Evolutionary conservation across 2,797 vertebrate genomes (phyloP).

Genomic region (Enteromius radiatus): DNA sequence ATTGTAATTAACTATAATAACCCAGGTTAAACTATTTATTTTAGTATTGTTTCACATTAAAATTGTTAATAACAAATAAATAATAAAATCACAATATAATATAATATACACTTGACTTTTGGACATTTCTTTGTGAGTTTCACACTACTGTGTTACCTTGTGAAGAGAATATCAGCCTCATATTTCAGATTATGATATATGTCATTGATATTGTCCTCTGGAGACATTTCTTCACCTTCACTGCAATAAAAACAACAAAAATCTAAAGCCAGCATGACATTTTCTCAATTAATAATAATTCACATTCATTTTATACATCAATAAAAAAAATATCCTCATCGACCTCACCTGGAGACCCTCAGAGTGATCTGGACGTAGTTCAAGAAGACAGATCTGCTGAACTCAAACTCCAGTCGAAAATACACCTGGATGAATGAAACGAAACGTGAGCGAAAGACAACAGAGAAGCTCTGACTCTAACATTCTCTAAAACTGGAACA

Average conservation of each 20-base stretch:
- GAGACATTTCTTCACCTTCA: constrained; percentile 86
- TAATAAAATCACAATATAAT: background rate
- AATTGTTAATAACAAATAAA: background rate
- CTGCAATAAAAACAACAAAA: constrained; percentile 67
- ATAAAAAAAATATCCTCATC: background rate
- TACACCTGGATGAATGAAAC: constrained; percentile 76
- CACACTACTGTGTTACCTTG: constrained; percentile 76
- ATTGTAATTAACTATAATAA: background rate
- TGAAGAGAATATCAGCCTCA: constrained; percentile 90
- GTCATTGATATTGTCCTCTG: constrained; percentile 83
- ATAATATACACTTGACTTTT: background rate
- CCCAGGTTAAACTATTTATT: too few relatives aligned
- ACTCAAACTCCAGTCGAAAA: constrained; percentile 91
- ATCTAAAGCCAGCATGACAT: background rate
- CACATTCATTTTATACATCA: background rate
- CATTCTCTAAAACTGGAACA: background rate
- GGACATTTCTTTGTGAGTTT: background rate
- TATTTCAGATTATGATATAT: constrained; percentile 86
- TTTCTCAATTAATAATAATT: background rate
- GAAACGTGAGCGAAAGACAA: background rate
- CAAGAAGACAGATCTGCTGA: constrained; percentile 84
- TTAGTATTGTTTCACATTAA: background rate
- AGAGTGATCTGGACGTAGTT: constrained; percentile 81
- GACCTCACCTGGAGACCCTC: constrained; percentile 77
- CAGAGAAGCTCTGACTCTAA: too few relatives aligned